These are phyloP conservation scores for Drosophila bocki DNA, from an alignment of 1,140 invertebrate species.

Conservation along the genomic window DNA sequence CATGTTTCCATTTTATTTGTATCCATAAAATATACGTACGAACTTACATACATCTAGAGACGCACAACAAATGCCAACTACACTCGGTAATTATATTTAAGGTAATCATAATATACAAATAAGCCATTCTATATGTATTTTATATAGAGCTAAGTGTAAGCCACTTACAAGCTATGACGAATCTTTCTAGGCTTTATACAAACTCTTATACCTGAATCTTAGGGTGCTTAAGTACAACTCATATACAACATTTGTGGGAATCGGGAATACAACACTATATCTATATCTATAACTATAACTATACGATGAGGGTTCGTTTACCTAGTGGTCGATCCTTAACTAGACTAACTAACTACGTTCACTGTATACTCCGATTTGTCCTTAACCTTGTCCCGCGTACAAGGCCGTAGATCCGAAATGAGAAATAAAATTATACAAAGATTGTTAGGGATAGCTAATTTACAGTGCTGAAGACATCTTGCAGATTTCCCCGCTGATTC, in stretches of 20 bases:
- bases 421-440: constrained; percentile 28
- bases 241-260: constrained; percentile 54
- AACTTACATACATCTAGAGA: constrained; percentile 70
- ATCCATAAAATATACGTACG: constrained; percentile 73
- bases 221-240: constrained; percentile 51
- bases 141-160: constrained; percentile 31
- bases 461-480: constrained; percentile 36
- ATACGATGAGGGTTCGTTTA: constrained; percentile 24
- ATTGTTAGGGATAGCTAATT: constrained; percentile 26
- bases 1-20: constrained; percentile 45
- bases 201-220: constrained; percentile 52
- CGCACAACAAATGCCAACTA: constrained; percentile 77
- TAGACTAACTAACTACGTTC: constrained; percentile 78
- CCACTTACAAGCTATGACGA: constrained; percentile 72
- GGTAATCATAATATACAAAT: constrained; percentile 42
- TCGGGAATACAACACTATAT: constrained; percentile 14
- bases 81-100: constrained; percentile 48
- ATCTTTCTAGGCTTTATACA: constrained; percentile 77
- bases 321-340: constrained; percentile 61
- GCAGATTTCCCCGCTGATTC: constrained; percentile 66
- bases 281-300: constrained; percentile 10
- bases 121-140: constrained; percentile 31
- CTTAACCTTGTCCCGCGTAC: constrained; percentile 22
- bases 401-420: constrained; percentile 38
- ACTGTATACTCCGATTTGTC: constrained; percentile 82